Evolutionary conservation across 2,888 invertebrate genomes (phyloP).

Genomic region (Dryobota labecula): DNA sequence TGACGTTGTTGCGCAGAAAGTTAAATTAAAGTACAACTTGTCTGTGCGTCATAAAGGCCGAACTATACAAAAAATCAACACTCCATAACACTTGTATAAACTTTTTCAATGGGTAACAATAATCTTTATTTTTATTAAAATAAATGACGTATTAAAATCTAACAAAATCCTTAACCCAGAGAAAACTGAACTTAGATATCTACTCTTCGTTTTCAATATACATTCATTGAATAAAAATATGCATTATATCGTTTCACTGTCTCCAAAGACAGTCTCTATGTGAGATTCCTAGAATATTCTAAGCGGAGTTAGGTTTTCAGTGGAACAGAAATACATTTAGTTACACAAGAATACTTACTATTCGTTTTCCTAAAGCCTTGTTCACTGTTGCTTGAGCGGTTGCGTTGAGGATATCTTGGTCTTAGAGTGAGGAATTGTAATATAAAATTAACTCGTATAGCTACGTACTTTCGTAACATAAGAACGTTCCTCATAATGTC

Average conservation of each 20-base stretch:
- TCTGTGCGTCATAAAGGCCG: no score
- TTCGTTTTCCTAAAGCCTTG: conserved; percentile 1
- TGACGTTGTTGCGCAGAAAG: no score
- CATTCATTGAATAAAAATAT: conserved; percentile 51
- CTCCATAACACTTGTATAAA: no score
- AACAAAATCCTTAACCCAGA: background rate
- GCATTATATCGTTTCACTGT: conserved; percentile 4
- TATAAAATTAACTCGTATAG: background rate
- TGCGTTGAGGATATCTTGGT: background rate
- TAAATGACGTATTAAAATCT: no score
- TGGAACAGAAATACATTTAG: conserved; percentile 6
- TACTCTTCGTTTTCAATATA: conserved; percentile 27
- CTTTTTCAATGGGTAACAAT: no score
- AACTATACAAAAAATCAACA: no score
- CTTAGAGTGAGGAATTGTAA: background rate
- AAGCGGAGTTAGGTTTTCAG: conserved; percentile 9
- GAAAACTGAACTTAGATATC: background rate
- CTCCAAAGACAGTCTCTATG: conserved; percentile 3
- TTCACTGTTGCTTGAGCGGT: conserved; percentile 16
- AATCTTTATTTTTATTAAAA: no score
- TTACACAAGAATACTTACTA: background rate
- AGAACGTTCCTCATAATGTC: no score
- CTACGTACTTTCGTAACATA: background rate
- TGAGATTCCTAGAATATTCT: conserved; percentile 36
- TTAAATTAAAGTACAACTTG: no score